Evolutionary conservation across 2,113 vertebrate species (phyloP), one percentile per base, ranked within the genome.

Genomic region (Xyrauchen texanus): DNA sequence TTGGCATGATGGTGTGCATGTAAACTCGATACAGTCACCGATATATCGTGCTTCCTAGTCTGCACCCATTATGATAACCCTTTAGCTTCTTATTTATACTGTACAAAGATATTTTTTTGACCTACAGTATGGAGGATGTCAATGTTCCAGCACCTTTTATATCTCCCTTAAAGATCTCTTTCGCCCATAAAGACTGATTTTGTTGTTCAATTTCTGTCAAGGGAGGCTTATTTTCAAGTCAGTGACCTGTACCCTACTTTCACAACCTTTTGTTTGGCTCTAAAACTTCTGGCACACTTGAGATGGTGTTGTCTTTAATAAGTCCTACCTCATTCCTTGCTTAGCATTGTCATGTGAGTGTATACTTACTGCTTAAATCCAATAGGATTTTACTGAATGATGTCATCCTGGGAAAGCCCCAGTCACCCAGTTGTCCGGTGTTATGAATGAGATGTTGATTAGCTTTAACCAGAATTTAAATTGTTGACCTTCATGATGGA

Each of bases 291-390:
- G 21, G 11, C 3, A 8, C 6, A 46, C 8, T 72, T 10, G 34
- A 62, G 49, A 76, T 66, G 47, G 21, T 34, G 86, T 82, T 76
- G 78, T 60, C 46, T 16, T 15, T 81, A 82, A 84, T 84, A 53
- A 84, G 82, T 68, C 70, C 60, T 60, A 4, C 65, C 65, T 45
- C 42, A 64, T 0, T 4, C 8, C 47, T 62, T 67, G 4, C 79
- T 76, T 4, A 13, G 42, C 8, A 7, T 61, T 49, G 71, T 87
- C 86, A 87, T 85, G 84, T 81, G 84, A 88, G 6, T 68, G 68
- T 82, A 85, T 78, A 72, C 71, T 82, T 46, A 10, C 49, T 60
- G 55, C 47, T 47, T 10, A 77, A 85, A 86, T 88, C 85, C 78
- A 15, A 64, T 47, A 73, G 63, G 64, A 46, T 83, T 83, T 81